Evolutionary conservation across 2,113 vertebrate genomes (phyloP).

Genomic region (Scophthalmus maximus): DNA sequence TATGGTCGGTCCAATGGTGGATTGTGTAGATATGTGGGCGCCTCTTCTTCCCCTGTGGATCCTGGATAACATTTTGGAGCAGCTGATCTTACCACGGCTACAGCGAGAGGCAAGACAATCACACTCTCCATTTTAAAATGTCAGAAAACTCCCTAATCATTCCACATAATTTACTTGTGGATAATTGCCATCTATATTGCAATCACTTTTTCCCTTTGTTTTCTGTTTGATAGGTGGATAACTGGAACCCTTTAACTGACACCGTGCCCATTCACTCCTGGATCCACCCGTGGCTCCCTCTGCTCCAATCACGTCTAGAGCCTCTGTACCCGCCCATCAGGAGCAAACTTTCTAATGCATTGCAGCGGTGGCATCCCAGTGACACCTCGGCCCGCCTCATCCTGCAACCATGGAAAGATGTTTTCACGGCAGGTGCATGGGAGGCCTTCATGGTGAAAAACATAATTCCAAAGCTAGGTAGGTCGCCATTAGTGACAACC

Average conservation of each 20-base stretch:
- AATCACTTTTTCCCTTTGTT: neutral
- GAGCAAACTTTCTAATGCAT: constrained; percentile 91
- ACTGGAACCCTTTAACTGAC: constrained; percentile 96
- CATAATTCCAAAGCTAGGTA: constrained; percentile 96
- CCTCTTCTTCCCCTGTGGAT: constrained; percentile 92
- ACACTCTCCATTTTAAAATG: neutral
- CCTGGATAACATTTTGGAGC: constrained; percentile 92
- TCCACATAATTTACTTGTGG: neutral
- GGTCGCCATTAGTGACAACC: constrained; percentile 36
- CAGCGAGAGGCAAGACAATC: constrained; percentile 89
- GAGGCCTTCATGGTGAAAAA: constrained; percentile 99
- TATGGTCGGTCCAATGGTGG: constrained; percentile 93
- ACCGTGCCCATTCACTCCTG: constrained; percentile 98
- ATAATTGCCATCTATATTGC: neutral
- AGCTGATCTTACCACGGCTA: constrained; percentile 95
- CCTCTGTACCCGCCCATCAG: constrained; percentile 95
- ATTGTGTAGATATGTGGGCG: constrained; percentile 94
- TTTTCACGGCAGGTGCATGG: constrained; percentile 96
- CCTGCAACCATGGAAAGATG: constrained; percentile 97
- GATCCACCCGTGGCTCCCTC: constrained; percentile 97
- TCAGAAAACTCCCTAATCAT: neutral
- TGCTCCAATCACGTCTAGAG: constrained; percentile 92
- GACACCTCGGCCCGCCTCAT: constrained; percentile 96
- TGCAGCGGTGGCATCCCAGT: constrained; percentile 98
- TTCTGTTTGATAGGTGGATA: constrained; percentile 87